Base-by-base conservation (phyloP, 2,888 invertebrate species). In the Dermolepida albohirtum region DNA sequence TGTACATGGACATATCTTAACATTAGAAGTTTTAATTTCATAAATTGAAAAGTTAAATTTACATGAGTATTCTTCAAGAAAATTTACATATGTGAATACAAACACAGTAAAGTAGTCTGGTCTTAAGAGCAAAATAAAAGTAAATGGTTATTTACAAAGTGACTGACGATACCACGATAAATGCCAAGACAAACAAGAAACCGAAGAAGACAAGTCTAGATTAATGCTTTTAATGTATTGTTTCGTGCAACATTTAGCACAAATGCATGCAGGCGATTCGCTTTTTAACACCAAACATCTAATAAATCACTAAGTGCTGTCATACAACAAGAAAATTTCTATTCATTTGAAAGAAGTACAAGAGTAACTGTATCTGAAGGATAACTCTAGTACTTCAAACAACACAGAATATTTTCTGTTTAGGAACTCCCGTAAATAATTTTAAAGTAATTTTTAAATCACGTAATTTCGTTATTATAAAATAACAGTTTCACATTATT, bases 241-340 rank as follows among this genome's bases (percentile, higher is more conserved):
- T 47, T 62, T 62, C 49, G 29, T 29, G n/a, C 29, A 47, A 34
- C 34, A 27, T 62, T 47, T 62, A 44, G 47, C 59, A 14, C 29
- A 29, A 29, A 8, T 10, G 39, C 17, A 14, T 62, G 44, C 8
- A 12, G 59, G 43, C 27, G 27, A 16, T 49, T 47, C 59, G 16
- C 27, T n/a, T 62, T 62, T 62, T 62, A 62, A 62, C 59, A 62
- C 59, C 47, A n/a, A 34, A 16, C n/a, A 16, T 62, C 59, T 62
- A 57, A 57, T 44, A 43, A 57, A 57, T 57, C 57, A 29, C 44
- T 43, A 34, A 47, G 34, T 16, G 16, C 29, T 62, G 59, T 47
- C 47, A 47, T 49, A 49, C 34, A 2, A 6, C 5, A 39, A 17
- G 49, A 10, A 6, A 10, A 34, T 34, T 34, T 11, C 16, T 17